Evolutionary conservation across 2,888 invertebrate genomes (phyloP).

Genomic region (Amphipyra tragopoginis): DNA sequence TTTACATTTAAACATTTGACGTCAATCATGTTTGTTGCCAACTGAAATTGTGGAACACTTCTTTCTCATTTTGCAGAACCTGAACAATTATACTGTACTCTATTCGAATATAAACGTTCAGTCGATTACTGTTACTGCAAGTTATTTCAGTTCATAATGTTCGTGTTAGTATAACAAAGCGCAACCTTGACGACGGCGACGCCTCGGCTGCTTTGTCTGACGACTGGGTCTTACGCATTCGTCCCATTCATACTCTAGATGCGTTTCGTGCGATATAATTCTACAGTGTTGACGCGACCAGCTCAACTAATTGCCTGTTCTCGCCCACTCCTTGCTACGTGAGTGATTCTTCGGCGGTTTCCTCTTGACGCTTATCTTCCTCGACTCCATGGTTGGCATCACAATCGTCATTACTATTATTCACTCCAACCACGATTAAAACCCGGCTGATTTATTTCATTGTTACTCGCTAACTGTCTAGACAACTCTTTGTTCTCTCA

Average conservation of each 20-base stretch:
- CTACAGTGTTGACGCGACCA: slow-evolving; percentile 76
- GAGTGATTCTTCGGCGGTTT: slow-evolving; percentile 69
- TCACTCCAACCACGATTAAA: slow-evolving; percentile 56
- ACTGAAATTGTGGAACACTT: slow-evolving; percentile 26
- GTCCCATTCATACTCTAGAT: slow-evolving; percentile 71
- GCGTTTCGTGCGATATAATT: slow-evolving; percentile 71
- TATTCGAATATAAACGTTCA: slow-evolving; percentile 16
- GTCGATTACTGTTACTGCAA: slow-evolving; percentile 32
- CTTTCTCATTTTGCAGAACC: slow-evolving; percentile 21
- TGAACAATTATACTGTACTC: slow-evolving; percentile 13
- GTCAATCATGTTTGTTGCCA: slow-evolving; percentile 48
- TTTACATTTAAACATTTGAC: slow-evolving; percentile 33
- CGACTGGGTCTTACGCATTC: slow-evolving; percentile 65
- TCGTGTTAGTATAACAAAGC: slow-evolving; percentile 63
- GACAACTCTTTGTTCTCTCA: slow-evolving; percentile 57
- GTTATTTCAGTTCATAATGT: slow-evolving; percentile 44
- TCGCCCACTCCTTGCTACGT: slow-evolving; percentile 75
- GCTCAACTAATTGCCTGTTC: slow-evolving; percentile 76
- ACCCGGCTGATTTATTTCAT: slow-evolving; percentile 56
- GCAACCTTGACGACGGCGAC: slow-evolving; percentile 71
- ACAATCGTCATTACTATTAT: slow-evolving; percentile 71
- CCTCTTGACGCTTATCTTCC: slow-evolving; percentile 71
- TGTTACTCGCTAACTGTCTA: slow-evolving; percentile 50
- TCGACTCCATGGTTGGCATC: slow-evolving; percentile 71
- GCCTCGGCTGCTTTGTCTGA: slow-evolving; percentile 70